A percentile compares a stretch with the other conserved stretches of the same genome.
Evolutionary conservation across 2,797 vertebrate species (phyloP).

Genomic region (Pelobates cultripes): DNA sequence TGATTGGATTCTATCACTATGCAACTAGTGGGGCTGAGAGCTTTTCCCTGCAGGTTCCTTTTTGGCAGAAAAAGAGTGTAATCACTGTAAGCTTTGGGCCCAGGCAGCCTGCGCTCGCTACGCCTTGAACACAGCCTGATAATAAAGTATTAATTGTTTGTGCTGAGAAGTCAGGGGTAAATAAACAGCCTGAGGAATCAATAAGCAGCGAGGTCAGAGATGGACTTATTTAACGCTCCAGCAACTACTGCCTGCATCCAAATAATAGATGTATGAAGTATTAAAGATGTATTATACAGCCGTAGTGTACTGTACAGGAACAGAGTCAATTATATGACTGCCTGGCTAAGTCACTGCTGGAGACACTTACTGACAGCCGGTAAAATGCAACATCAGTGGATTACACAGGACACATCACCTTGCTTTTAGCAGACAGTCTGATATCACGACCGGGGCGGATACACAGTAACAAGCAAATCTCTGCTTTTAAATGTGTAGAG

Average conservation of each 20-base stretch:
- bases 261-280: conserved; percentile 47
- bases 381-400: no score
- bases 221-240: conserved; percentile 77
- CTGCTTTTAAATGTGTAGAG: no score
- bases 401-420: no score
- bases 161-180: conserved; percentile 72
- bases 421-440: no score
- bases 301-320: neutral
- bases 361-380: neutral
- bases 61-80: neutral
- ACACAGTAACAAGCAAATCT: neutral
- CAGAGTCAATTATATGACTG: neutral
- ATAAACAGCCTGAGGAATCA: conserved; percentile 81
- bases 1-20: neutral
- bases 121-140: conserved; percentile 49
- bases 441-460: neutral
- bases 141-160: conserved; percentile 84
- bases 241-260: conserved; percentile 56
- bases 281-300: conserved; percentile 29
- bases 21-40: neutral
- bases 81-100: neutral
- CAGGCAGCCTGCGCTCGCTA: neutral
- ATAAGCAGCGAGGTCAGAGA: conserved; percentile 78
- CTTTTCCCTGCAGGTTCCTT: neutral
- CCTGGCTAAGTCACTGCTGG: neutral